Conservation (phyloP, 2,888 invertebrate species). For the Geotrupes spiniger region DNA sequence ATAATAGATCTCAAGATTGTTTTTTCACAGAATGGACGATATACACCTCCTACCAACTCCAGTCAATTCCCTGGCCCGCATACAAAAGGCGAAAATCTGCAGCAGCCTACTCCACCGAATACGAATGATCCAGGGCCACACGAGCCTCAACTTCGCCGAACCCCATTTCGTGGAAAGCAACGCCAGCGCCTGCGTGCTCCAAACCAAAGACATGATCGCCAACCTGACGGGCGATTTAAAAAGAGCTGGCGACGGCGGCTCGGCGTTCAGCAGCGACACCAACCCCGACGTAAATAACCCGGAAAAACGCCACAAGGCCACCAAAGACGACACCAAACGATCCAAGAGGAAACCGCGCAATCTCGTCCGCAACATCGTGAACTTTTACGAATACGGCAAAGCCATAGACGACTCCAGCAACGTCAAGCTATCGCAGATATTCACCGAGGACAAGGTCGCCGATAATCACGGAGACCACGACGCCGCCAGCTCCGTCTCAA, state of each 20-base stretch:
- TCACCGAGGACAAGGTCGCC: neutral
- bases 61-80: constrained; percentile 2
- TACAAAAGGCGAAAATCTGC: constrained; percentile 8
- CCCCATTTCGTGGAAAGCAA: constrained; percentile 12
- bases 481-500: neutral
- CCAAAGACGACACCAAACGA: neutral
- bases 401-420: neutral
- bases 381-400: neutral
- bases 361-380: neutral
- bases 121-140: constrained; percentile 13
- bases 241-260: neutral
- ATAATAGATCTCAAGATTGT: too few species aligned
- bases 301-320: neutral
- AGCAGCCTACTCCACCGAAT: constrained; percentile 12
- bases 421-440: neutral
- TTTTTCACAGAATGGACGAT: constrained; percentile 1
- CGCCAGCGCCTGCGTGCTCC: neutral
- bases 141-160: constrained; percentile 12
- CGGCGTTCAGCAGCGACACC: constrained; percentile 9
- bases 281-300: constrained; percentile 4
- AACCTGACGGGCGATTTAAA: constrained; percentile 6
- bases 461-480: too few species aligned
- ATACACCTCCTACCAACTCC: neutral
- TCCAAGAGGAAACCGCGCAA: constrained; percentile 1
- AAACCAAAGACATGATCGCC: constrained; percentile 11